phyloP scores from a whole-genome alignment of 1,140 invertebrate genomes.

The Nephila pilipes region DNA sequence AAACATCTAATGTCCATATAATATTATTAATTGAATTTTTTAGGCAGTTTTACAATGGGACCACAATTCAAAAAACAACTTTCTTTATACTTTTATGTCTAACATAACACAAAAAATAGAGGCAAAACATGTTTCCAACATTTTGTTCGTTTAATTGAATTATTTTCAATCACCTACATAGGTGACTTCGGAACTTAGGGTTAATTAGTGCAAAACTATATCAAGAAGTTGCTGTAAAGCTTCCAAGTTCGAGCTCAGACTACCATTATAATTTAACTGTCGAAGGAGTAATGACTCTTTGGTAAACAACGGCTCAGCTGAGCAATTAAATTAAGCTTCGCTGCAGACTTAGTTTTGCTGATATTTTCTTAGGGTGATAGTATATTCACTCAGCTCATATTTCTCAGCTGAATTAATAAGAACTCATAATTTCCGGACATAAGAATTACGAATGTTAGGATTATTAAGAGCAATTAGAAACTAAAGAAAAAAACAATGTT shows the following conservation, averaged over 20 bases:
- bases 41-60: too few relatives aligned
- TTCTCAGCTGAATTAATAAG: not conserved
- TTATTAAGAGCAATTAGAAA: not conserved
- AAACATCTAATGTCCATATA: too few relatives aligned
- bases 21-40: too few relatives aligned
- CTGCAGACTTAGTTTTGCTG: conserved; percentile 17
- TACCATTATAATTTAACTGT: conserved; percentile 40
- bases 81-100: too few relatives aligned
- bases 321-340: conserved; percentile 54
- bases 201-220: conserved; percentile 29
- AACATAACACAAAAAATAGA: too few relatives aligned
- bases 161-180: too few relatives aligned
- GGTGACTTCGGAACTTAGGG: not conserved
- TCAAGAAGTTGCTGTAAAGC: conserved; percentile 57
- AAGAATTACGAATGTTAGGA: not conserved
- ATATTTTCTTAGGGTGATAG: conserved; percentile 35
- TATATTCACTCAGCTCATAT: not conserved
- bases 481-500: not conserved
- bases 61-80: too few relatives aligned
- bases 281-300: conserved; percentile 47
- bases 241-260: conserved; percentile 39
- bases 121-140: too few relatives aligned
- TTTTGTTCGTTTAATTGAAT: not conserved
- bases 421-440: not conserved
- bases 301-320: conserved; percentile 50